Percentiles rank a stretch among this genome's conserved stretches.
phyloP scores from a whole-genome alignment of 2,888 invertebrate species.

The Drosophila percnosoma region DNA sequence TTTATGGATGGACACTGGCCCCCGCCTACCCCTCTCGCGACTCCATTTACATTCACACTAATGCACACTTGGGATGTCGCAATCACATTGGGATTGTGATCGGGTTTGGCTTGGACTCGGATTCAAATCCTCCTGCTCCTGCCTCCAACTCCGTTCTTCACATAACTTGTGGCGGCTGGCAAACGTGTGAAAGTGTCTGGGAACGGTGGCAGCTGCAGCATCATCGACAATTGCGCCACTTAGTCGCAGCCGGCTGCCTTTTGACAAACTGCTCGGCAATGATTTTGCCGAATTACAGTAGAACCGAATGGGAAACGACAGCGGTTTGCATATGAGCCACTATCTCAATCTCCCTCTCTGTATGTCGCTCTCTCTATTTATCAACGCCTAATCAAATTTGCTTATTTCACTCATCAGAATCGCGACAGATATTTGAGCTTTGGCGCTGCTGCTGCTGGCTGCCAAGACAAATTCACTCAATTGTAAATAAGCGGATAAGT shows the following conservation, averaged over 20 bases:
- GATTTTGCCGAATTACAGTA: conserved; percentile 42
- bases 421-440: conserved; percentile 53
- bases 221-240: conserved; percentile 56
- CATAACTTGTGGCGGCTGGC: conserved; percentile 35
- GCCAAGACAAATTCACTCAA: conserved; percentile 62
- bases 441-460: conserved; percentile 2
- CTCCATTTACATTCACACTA: conserved; percentile 43
- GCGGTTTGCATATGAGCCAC: conserved; percentile 19
- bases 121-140: no score
- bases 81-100: conserved; percentile 41
- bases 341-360: background rate
- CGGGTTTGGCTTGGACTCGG: conserved; percentile 25
- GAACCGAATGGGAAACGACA: conserved; percentile 4
- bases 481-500: conserved; percentile 75
- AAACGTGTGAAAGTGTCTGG: conserved; percentile 63
- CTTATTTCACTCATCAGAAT: conserved; percentile 50
- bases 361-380: background rate
- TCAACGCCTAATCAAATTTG: conserved; percentile 50
- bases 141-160: background rate
- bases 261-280: conserved; percentile 58
- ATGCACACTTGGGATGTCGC: conserved; percentile 68
- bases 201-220: conserved; percentile 62
- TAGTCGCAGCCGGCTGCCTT: conserved; percentile 34
- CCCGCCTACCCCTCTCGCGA: background rate
- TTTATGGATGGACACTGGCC: conserved; percentile 62